Evolutionary conservation across 2,113 vertebrate species (phyloP), one percentile per base, ranked within the genome.

Genomic region (Hippocampus guttulatus): DNA sequence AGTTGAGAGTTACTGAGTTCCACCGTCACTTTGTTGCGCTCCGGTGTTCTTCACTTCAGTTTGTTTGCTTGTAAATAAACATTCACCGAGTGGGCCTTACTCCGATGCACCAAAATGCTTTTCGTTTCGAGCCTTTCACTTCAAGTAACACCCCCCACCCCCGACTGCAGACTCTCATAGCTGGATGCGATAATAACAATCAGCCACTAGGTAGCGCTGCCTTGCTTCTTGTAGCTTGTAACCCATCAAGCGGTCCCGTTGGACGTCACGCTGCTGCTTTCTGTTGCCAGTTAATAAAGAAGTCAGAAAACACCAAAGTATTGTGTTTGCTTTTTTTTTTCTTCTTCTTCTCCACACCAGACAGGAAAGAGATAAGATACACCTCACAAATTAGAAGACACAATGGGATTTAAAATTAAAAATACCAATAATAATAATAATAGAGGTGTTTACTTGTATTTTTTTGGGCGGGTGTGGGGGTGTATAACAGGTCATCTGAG

Each of bases 211-310:
- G 58, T 61, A 71, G 73, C 67, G 70, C 58, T 70, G 68, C 41
- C 55, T 64, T 73, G 54, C 64, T 27, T 68, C 61, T 72, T 77
- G 27, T 79, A 68, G 71, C 61, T 49, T 76, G 70, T 76, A 64
- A 61, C 58, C 27, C 65, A 52, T 51, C 7, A 8, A 25, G 21
- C 21, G 3, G 40, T 64, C 38, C 12, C 63, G 15, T 21, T 66
- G 67, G 71, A 84, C 79, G 78, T 69, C 64, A 69, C 20, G 55
- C 23, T 78, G 78, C 80, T 81, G 80, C 83, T 82, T 77, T 73
- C 75, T 75, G 69, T 73, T 71, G 70, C 77, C 74, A 82, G 68
- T 79, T 52, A 92, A 90, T 90, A 90, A 91, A 90, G 43, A 80
- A 79, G 64, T 54, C 51, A 74, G n/a, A 81, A 78, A 81, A 71